Base-by-base conservation (phyloP, 2,113 vertebrate genomes). In the Galeopterus variegatus region DNA sequence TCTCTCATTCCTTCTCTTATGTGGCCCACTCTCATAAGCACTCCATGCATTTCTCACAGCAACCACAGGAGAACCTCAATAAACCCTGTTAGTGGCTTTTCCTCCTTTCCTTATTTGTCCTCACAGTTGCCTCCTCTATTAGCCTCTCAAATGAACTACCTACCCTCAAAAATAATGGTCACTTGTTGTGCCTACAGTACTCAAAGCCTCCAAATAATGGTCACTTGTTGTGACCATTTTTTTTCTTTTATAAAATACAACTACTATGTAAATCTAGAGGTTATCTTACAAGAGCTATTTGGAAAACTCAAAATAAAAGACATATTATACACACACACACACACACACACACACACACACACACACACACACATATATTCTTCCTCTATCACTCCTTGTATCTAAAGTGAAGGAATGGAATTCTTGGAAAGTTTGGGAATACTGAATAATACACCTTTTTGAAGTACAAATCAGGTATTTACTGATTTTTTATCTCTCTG, bases 381-480 rank as follows among this genome's bases (percentile, higher is more conserved):
- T 79, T 93, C 33, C 21, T 26, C 36, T 19, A 24, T 77, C 26
- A 76, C 33, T 83, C 64, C 56, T 79, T 48, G 5, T 79, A n/a
- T 67, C 80, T 72, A 83, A 90, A 62, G 62, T 60, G 41, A 82
- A 96, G 7, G 13, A 81, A 75, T 64, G 13, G 19, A 73, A 36
- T 58, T 86, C 28, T 81, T 81, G 85, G 48, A n/a, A 92, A 85
- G 1, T 72, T 81, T 79, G 41, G 79, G 93, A 36, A 95, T 1
- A 23, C 15, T 89, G 14, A 94, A 88, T 90, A 97, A 11, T 79
- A 95, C 76, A 93, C 41, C 65, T 80, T 96, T 97, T 93, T 75
- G 41, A 31, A 88, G 36, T 28, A 56, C 5, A 95, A 62, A 93
- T 17, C 1, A 95, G 70, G 11, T 92, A 62, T 90, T 88, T 31